Evolutionary conservation across 2,888 invertebrate species (phyloP).

Genomic region (Nymphalis urticae): DNA sequence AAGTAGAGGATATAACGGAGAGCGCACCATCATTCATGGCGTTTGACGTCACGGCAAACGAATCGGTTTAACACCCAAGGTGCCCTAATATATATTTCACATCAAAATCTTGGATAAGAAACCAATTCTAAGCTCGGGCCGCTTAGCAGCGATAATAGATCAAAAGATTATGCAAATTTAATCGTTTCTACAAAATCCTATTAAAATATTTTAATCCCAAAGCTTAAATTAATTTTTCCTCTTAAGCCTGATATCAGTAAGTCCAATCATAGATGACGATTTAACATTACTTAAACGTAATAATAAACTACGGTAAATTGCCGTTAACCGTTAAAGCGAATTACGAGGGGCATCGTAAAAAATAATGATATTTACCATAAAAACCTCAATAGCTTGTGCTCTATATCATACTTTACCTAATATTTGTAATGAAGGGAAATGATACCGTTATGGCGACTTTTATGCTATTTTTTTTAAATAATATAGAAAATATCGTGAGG

Average conservation of each 20-base stretch:
- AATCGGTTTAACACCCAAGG: no score
- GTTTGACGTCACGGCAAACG: no score
- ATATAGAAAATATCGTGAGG: no score
- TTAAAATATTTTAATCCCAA: constrained; percentile 2
- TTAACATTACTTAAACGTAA: background rate
- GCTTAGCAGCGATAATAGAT: background rate
- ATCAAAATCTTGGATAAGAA: background rate
- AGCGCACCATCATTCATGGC: no score
- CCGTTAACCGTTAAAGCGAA: constrained; percentile 6
- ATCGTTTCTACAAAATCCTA: background rate
- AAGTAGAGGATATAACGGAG: no score
- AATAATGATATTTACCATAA: constrained; percentile 7
- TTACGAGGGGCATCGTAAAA: constrained; percentile 8
- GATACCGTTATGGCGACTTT: no score
- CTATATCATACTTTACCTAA: no score
- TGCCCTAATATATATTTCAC: no score
- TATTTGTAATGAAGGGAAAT: no score
- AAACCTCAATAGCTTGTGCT: background rate
- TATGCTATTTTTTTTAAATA: no score
- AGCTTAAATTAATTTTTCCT: background rate
- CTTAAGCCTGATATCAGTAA: background rate
- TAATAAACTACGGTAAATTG: constrained; percentile 15
- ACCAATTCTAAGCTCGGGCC: background rate
- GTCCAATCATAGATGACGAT: background rate
- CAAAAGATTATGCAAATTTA: background rate